Evolutionary conservation across 2,113 vertebrate species (phyloP), one percentile per base, ranked within the genome.

Genomic region (Clarias magur): DNA sequence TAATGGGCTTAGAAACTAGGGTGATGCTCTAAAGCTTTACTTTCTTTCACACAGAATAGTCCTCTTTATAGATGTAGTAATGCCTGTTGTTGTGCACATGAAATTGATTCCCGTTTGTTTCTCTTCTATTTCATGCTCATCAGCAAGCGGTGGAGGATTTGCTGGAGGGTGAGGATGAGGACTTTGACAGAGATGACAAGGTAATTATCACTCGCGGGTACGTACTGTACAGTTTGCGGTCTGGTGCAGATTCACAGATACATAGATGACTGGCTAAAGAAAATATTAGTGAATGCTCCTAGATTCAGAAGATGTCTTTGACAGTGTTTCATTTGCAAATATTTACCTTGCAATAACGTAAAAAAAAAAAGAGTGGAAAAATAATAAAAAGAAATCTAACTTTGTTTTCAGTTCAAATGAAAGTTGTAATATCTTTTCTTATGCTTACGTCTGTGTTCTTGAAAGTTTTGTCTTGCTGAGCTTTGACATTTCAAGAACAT

Each of bases 171-270:
- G 98, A 99, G 93, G 98, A 99, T 90, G 98, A 99, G 94, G 98
- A 99, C 90, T 97, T 97, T 96, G 98, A 99, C 96, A 99, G 96
- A 97, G 97, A 98, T 96, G 98, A 99, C 97, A 99, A 99, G 98
- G 98, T 99, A 98, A 98, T 98, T 97, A 97, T 97, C 85, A 76
- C 73, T 27, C 85, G 70, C 76, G 10, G 88, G 91, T 89, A 92
- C 93, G 90, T 86, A 79, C 85, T 86, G 88, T 81, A 79, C 86
- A 87, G 88, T 81, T 82, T 82, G 65, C 15, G 15, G 79, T 62
- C n/a, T 82, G 38, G 42, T 23, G 7, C 80, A 65, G 68, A 34
- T 83, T 60, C 67, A 38, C n/a, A 15, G 57, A 76, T 34, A 34
- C 30, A 34, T 38, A 65, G 70, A 4, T 54, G n/a, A 54, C 59